A percentile compares a stretch with the other conserved stretches of the same genome.
Evolutionary conservation across 2,888 invertebrate genomes (phyloP).

Genomic region (Anthrax anthrax): DNA sequence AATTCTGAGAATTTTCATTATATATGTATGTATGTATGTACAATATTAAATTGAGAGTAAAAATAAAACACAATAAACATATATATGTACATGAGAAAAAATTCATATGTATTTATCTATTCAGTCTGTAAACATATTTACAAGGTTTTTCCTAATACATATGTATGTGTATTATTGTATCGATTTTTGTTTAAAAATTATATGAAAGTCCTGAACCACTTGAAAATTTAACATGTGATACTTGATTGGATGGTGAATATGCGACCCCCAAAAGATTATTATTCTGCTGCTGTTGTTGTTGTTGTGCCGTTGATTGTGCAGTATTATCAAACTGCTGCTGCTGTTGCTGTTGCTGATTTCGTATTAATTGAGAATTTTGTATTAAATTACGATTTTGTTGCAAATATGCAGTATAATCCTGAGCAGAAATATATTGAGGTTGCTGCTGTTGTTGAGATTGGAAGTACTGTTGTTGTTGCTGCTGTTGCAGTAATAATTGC

Average conservation of each 20-base stretch:
- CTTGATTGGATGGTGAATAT: constrained; percentile 35
- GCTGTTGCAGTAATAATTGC: constrained; percentile 25
- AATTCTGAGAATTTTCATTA: too few relatives aligned
- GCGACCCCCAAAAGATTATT: constrained; percentile 27
- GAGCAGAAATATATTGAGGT: background rate
- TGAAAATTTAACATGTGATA: constrained; percentile 36
- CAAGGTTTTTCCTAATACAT: too few relatives aligned
- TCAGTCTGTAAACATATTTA: too few relatives aligned
- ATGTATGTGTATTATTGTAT: too few relatives aligned
- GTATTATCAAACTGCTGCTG: constrained; percentile 7
- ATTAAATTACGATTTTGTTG: constrained; percentile 7
- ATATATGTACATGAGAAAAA: too few relatives aligned
- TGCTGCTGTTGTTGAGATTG: constrained; percentile 7
- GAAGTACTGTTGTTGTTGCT: constrained; percentile 20
- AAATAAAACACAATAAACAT: too few relatives aligned
- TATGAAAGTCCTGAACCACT: constrained; percentile 31
- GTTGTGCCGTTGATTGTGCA: constrained; percentile 13
- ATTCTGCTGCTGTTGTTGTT: constrained; percentile 10
- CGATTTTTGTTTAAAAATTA: constrained; percentile 21
- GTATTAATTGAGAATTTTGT: too few relatives aligned
- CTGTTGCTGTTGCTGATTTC: constrained; percentile 14
- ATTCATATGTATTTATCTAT: too few relatives aligned
- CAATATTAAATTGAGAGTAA: too few relatives aligned
- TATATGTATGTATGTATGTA: too few relatives aligned
- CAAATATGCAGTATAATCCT: constrained; percentile 6